phyloP scores from a whole-genome alignment of 1,140 invertebrate genomes.

The Papilio helenus region DNA sequence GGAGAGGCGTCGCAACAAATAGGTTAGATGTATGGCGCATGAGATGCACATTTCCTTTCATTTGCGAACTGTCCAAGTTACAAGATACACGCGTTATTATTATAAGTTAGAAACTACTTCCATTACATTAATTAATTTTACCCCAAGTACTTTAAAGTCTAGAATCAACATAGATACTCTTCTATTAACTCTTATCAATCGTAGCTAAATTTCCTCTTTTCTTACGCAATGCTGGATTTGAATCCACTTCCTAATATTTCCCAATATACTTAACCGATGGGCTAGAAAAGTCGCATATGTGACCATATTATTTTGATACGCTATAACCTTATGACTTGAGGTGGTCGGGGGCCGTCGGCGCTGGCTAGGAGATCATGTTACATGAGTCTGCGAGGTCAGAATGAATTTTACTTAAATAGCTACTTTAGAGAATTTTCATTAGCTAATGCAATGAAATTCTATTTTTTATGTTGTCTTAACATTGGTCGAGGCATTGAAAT shows the following conservation, averaged over 20 bases:
- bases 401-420: constrained; percentile 30
- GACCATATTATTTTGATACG: background rate
- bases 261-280: background rate
- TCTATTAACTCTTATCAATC: too few relatives aligned
- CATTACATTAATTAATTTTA: background rate
- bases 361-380: constrained; percentile 44
- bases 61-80: constrained; percentile 18
- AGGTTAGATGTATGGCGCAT: constrained; percentile 48
- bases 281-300: background rate
- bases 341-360: background rate
- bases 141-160: too few relatives aligned
- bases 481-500: background rate
- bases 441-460: background rate
- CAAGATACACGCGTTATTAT: constrained; percentile 20
- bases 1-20: constrained; percentile 45
- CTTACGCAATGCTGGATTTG: background rate
- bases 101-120: background rate
- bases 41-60: constrained; percentile 45
- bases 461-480: background rate
- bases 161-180: too few relatives aligned
- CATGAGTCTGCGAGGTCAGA: constrained; percentile 55
- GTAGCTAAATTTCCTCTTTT: too few relatives aligned
- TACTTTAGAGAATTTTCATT: background rate
- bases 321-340: background rate
- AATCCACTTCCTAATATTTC: background rate